Percentiles rank a stretch among this genome's conserved stretches.
These are phyloP conservation scores for Blastobasis adustella DNA, from an alignment of 2,888 invertebrate genomes.

Conservation along the genomic window DNA sequence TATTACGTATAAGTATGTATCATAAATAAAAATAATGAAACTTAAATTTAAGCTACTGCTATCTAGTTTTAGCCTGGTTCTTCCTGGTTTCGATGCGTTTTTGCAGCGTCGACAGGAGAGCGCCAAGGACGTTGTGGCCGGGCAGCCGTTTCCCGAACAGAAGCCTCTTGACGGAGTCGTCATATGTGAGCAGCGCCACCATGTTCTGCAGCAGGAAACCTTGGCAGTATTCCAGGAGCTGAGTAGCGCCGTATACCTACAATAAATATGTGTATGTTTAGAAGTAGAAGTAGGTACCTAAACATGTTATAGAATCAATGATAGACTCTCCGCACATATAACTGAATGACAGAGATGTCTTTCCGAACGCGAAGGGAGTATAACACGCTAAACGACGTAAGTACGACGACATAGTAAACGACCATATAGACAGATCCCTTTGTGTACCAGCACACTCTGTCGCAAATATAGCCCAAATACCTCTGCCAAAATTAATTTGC, in stretches of 20 bases:
- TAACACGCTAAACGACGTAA: too few relatives aligned
- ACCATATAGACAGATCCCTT: too few relatives aligned
- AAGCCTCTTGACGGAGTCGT: constrained; percentile 90
- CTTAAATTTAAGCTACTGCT: constrained; percentile 23
- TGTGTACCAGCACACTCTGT: too few relatives aligned
- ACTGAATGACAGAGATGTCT: too few relatives aligned
- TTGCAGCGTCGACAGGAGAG: constrained; percentile 86
- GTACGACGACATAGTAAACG: too few relatives aligned
- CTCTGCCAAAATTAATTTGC: too few relatives aligned
- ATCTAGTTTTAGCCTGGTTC: constrained; percentile 56
- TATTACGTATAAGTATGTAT: too few relatives aligned
- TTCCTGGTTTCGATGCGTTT: constrained; percentile 84
- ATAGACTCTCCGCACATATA: too few relatives aligned
- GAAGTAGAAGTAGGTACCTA: too few relatives aligned
- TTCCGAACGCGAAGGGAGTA: too few relatives aligned
- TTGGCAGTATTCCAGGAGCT: constrained; percentile 91
- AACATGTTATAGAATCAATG: too few relatives aligned
- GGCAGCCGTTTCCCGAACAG: constrained; percentile 92
- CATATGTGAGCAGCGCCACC: constrained; percentile 94
- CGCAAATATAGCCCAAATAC: too few relatives aligned
- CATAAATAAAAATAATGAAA: neutral
- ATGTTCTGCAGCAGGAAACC: constrained; percentile 93
- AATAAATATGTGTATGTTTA: constrained; percentile 9
- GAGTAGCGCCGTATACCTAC: constrained; percentile 90
- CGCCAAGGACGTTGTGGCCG: constrained; percentile 91